Evolutionary conservation across 1,140 invertebrate genomes (phyloP), one percentile per base, ranked within the genome.

Genomic region (Hylyphantes graminicola): DNA sequence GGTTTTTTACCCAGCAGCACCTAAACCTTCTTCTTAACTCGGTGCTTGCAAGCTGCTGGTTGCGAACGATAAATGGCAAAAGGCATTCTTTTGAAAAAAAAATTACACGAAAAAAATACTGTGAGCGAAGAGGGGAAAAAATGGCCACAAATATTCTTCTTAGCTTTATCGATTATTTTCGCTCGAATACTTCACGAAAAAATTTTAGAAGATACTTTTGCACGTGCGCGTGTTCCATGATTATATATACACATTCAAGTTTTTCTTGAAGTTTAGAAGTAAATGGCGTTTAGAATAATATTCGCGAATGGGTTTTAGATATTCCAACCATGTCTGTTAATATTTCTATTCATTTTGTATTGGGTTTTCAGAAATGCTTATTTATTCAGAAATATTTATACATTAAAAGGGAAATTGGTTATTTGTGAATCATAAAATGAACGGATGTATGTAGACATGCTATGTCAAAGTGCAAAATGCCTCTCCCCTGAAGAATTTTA

Each of bases 121-220:
- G 35, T 35, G 35, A 35, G 35, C 35, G 35, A 35, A 35, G 35
- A 35, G 35, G 35, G 35, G 35, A 5, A 5, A 35, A 35, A 35
- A 35, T 35, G 35, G 35, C 77, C 77, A 59, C 77, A 80, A 80
- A 80, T 80, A 67, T 80, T 68, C 77, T 55, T 79, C 57, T 53
- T 70, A 65, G 65, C 19, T 80, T 65, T 65, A 80, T 80, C 77
- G 77, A 80, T 80, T 80, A 80, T 80, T 80, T 80, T 59, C 76
- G 51, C 77, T 70, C 53, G 59, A 70, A 68, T 70, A 67, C 13
- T 21, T 8, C 17, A 35, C 50, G 61, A 59, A 68, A 67, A 67
- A 78, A 78, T 10, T 7, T 17, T 19, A 70, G 72, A 57, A 53
- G 72, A 74, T 74, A 57, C 15, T 12, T 35, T 55, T 78, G 76